Evolutionary conservation across 2,888 invertebrate genomes (phyloP).

Genomic region (Thereva unica): DNA sequence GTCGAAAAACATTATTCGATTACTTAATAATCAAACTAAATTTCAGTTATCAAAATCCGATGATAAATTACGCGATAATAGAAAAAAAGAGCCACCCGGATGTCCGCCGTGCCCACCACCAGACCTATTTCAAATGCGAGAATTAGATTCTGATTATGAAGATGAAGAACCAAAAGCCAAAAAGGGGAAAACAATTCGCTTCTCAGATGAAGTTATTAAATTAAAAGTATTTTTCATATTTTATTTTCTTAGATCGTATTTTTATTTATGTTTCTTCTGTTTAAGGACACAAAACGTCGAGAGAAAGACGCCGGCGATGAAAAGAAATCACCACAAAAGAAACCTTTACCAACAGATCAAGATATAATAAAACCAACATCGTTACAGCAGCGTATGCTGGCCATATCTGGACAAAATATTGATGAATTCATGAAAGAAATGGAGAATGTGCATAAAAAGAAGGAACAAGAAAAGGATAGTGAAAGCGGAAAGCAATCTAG

Average conservation of each 20-base stretch:
- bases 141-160: slow-evolving; percentile 61
- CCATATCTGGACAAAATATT: slow-evolving; percentile 88
- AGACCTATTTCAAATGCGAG: slow-evolving; percentile 68
- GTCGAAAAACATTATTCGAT: slow-evolving; percentile 46
- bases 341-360: slow-evolving; percentile 42
- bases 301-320: slow-evolving; percentile 53
- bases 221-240: slow-evolving; percentile 53
- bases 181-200: slow-evolving; percentile 64
- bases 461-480: slow-evolving; percentile 64
- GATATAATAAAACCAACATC: slow-evolving; percentile 68
- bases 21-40: slow-evolving; percentile 53
- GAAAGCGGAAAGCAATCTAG: slow-evolving; percentile 43
- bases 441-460: slow-evolving; percentile 81
- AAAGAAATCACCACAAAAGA: slow-evolving; percentile 25
- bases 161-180: slow-evolving; percentile 55
- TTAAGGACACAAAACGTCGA: slow-evolving; percentile 22
- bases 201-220: slow-evolving; percentile 64
- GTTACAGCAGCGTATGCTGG: slow-evolving; percentile 83
- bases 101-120: slow-evolving; percentile 86
- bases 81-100: slow-evolving; percentile 74
- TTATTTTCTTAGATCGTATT: background rate
- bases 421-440: slow-evolving; percentile 93
- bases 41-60: slow-evolving; percentile 43
- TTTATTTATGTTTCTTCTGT: slow-evolving; percentile 19
- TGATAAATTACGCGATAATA: slow-evolving; percentile 50